phyloP scores from a whole-genome alignment of 1,140 invertebrate genomes.

The Elymnias hypermnestra region DNA sequence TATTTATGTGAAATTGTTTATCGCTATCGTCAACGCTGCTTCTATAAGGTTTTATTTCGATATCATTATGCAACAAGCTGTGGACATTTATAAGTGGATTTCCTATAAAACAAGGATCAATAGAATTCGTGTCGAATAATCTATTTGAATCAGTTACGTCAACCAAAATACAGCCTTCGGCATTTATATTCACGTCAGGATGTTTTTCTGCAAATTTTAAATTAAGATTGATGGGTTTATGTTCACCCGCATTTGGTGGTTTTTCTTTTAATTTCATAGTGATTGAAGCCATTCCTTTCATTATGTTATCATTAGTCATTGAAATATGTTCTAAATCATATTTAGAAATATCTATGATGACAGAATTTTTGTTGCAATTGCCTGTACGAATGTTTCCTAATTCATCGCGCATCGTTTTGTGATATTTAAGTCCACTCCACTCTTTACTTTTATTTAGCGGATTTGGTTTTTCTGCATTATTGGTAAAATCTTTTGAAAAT shows the following conservation, averaged over 20 bases:
- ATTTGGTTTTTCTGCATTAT: constrained; percentile 1
- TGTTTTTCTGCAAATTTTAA: constrained; percentile 28
- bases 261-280: constrained; percentile 44
- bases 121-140: constrained; percentile 6
- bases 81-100: too few species aligned
- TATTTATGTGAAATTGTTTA: neutral
- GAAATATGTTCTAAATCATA: constrained; percentile 43
- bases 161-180: neutral
- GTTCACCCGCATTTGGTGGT: constrained; percentile 16
- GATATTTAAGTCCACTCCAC: constrained; percentile 6
- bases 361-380: constrained; percentile 24
- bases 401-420: constrained; percentile 21
- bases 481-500: constrained; percentile 23
- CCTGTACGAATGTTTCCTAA: constrained; percentile 20
- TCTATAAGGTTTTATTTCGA: constrained; percentile 36
- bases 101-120: neutral
- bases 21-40: constrained; percentile 34
- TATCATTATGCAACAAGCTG: too few species aligned
- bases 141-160: constrained; percentile 5
- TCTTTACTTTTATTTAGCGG: neutral
- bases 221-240: constrained; percentile 21
- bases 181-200: constrained; percentile 1
- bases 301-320: constrained; percentile 26
- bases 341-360: constrained; percentile 42
- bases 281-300: constrained; percentile 28